Base-by-base conservation (phyloP, 2,797 vertebrate species). In the Tauraco hartlaubi region DNA sequence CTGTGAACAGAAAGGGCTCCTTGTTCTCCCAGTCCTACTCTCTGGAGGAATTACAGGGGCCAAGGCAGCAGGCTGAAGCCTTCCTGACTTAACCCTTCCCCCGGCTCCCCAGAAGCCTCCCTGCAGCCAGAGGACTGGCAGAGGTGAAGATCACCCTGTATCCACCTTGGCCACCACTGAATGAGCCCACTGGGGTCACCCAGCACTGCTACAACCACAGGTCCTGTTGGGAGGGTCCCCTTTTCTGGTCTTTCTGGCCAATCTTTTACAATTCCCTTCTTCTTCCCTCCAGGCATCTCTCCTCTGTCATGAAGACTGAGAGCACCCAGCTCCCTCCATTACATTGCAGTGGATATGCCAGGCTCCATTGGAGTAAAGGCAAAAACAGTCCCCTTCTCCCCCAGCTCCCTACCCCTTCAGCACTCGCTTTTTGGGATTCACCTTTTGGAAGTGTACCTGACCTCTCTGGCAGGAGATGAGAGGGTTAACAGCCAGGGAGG, bases 1-100 rank as follows among this genome's bases (percentile, higher is more conserved):
- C 97, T 97, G 94, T 51, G 96, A 97, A 98, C 67, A 98, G 98
- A 98, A 98, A 98, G 96, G 97, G 96, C 95, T 96, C 97, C 98
- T 98, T 98, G 98, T 98, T 98, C 97, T 98, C 93, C 95, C 91
- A 94, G 96, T 97, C 97, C 97, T 97, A 97, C 96, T 96, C 97
- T 98, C 97, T 77, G 58, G 97, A 98, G 97, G 97, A 98, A 98
- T 97, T 97, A 97, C 96, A 96, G 97, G 94, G 97, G 97, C 97
- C 98, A 96, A 98, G 97, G 96, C 96, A 97, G 97, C 97, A 96
- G 97, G 94, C 97, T 97, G 97, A 96, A 98, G 95, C 96, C 97
- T 96, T 95, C 96, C 93, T 2, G 44, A 95, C 95, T 98, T 98
- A 98, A 98, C 98, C 98, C 98, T 98, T 98, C 94, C 97, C 55